Evolutionary conservation across 2,797 vertebrate genomes (phyloP).

Genomic region (Chloroceryle amazona): DNA sequence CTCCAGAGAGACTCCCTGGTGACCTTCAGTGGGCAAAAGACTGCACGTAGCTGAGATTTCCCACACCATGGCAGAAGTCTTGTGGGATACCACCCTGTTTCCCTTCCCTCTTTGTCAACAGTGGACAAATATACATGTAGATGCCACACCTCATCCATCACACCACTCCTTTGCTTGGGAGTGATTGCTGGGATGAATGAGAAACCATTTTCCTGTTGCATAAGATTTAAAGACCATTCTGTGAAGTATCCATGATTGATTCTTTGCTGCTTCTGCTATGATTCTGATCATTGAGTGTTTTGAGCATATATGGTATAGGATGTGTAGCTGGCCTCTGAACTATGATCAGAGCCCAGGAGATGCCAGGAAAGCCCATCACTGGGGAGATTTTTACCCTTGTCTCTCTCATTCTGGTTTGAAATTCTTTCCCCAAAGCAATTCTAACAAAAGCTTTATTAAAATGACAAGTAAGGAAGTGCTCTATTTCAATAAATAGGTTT

Average conservation of each 20-base stretch:
- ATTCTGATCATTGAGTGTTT: not conserved
- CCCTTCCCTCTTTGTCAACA: not conserved
- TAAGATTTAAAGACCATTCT: not conserved
- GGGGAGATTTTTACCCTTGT: not conserved
- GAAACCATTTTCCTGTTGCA: not conserved
- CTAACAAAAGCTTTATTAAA: not conserved
- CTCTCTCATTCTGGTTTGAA: not conserved
- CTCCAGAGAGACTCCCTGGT: not conserved
- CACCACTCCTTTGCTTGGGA: not conserved
- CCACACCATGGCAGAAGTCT: not conserved
- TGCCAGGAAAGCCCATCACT: not conserved
- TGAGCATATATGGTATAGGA: not conserved
- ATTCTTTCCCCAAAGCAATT: not conserved
- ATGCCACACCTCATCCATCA: not conserved
- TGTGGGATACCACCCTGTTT: not conserved
- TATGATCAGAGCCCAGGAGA: rapidly evolving
- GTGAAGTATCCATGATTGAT: not conserved
- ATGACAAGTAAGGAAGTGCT: not conserved
- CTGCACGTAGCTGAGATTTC: not conserved
- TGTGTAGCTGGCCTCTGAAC: not conserved
- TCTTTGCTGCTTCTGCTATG: not conserved
- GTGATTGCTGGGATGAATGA: not conserved
- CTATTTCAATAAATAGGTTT: not conserved
- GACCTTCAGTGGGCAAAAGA: conserved; percentile 48
- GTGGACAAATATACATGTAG: not conserved